Conservation (phyloP, 2,888 invertebrate genomes). For the Didymodactylos carnosus region DNA sequence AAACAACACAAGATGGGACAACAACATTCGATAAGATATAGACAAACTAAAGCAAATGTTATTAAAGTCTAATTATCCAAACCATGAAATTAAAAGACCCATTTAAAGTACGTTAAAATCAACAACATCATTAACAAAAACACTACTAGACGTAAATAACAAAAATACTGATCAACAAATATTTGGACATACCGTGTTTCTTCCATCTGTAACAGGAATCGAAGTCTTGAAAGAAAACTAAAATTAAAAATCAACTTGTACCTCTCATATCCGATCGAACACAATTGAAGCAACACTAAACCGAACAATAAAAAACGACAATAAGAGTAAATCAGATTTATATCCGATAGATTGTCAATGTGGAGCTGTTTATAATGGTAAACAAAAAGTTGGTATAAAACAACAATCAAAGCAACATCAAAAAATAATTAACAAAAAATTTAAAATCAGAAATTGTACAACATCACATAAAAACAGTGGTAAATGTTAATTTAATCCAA, state of each 20-base stretch:
- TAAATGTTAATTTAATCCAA: background rate
- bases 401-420: background rate
- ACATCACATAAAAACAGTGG: background rate
- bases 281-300: background rate
- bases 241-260: background rate
- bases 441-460: background rate
- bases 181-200: background rate
- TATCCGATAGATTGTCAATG: background rate
- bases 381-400: background rate
- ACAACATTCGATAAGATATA: background rate
- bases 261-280: background rate
- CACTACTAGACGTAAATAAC: background rate
- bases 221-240: background rate
- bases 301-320: background rate
- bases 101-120: background rate
- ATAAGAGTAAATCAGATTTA: background rate
- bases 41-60: background rate
- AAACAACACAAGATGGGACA: background rate
- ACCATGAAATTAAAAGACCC: background rate
- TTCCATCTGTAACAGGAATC: background rate
- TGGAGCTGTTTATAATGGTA: background rate
- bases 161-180: background rate
- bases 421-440: background rate
- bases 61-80: background rate
- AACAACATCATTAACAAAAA: background rate